phyloP scores from a whole-genome alignment of 2,888 invertebrate genomes.

The Eupithecia vulgata region DNA sequence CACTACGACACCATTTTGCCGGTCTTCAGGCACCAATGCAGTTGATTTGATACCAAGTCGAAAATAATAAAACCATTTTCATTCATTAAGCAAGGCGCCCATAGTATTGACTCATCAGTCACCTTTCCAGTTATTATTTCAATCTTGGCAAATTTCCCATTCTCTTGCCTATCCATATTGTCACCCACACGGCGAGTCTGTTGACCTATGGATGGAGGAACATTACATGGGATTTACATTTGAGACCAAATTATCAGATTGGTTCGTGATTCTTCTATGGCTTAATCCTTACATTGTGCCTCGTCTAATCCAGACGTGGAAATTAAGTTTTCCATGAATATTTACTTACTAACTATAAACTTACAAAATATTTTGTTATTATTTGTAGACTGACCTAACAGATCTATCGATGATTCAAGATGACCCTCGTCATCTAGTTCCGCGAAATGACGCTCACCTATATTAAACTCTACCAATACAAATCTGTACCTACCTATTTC shows the following conservation, averaged over 20 bases:
- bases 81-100: not conserved
- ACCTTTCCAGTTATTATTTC: constrained; percentile 22
- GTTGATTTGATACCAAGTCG: not conserved
- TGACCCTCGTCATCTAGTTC: constrained; percentile 28
- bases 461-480: constrained; percentile 43
- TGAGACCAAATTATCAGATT: too few species aligned
- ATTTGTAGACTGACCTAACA: not conserved
- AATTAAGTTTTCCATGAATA: too few species aligned
- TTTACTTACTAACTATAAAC: too few species aligned
- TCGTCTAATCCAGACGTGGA: too few species aligned
- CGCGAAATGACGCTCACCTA: constrained; percentile 50
- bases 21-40: too few species aligned
- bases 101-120: not conserved
- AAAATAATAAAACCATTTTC: not conserved
- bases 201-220: constrained; percentile 23
- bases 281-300: too few species aligned
- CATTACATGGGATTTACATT: not conserved
- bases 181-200: constrained; percentile 12
- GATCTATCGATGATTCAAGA: not conserved
- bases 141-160: constrained; percentile 25
- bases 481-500: constrained; percentile 46
- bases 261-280: too few species aligned
- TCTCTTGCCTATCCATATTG: not conserved
- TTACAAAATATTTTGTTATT: too few species aligned
- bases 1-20: too few species aligned